These are phyloP conservation scores for Pardosa pseudoannulata DNA, from an alignment of 2,888 invertebrate genomes.

Conservation along the genomic window DNA sequence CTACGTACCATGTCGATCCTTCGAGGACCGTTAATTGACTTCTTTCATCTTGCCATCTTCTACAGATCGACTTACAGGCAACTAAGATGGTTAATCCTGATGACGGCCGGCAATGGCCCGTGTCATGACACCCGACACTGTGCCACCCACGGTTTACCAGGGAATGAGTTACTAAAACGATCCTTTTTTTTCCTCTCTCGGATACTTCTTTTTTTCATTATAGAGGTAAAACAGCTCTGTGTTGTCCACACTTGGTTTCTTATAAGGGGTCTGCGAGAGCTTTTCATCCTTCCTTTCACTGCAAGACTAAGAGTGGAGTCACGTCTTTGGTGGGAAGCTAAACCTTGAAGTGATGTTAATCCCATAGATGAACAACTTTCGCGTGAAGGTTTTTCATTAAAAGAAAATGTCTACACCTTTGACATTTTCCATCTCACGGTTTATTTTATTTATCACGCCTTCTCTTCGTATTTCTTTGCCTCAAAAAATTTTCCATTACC, in stretches of 20 bases:
- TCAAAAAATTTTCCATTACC: too few species aligned
- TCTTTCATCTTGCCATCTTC: slow-evolving; percentile 66
- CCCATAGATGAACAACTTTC: not conserved
- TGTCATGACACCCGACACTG: slow-evolving; percentile 61
- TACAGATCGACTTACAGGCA: slow-evolving; percentile 36
- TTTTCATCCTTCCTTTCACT: not conserved
- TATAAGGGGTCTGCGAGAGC: not conserved
- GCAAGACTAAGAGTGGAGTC: not conserved
- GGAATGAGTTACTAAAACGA: slow-evolving; percentile 35
- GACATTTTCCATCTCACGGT: too few species aligned
- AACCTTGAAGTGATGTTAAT: not conserved
- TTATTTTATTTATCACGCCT: too few species aligned
- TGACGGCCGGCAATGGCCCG: slow-evolving; percentile 66
- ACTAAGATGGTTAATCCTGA: slow-evolving; percentile 58
- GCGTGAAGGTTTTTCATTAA: not conserved
- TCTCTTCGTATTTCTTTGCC: too few species aligned
- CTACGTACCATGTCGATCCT: slow-evolving; percentile 46
- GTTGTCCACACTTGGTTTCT: slow-evolving; percentile 56
- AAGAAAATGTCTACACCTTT: not conserved
- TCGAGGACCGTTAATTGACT: slow-evolving; percentile 65
- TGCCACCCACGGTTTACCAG: slow-evolving; percentile 49
- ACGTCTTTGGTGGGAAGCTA: not conserved
- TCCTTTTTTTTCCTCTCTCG: slow-evolving; percentile 6
- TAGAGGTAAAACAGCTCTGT: not conserved
- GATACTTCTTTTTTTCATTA: slow-evolving; percentile 34